These are phyloP conservation scores for Formica selysi DNA, from an alignment of 1,140 invertebrate species.

Conservation along the genomic window DNA sequence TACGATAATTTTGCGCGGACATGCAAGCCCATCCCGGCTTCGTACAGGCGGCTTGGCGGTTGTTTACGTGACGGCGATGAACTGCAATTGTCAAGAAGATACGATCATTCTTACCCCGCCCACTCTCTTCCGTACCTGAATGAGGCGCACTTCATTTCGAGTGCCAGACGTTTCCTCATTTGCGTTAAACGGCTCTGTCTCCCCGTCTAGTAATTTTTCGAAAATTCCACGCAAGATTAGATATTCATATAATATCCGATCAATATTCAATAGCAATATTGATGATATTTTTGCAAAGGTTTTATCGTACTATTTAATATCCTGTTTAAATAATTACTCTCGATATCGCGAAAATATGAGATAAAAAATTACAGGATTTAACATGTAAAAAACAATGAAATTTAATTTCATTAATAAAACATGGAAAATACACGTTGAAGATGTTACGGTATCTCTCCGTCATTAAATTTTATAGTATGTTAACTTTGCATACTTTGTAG, in stretches of 20 bases:
- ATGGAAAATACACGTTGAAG: no score
- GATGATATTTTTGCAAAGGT: slow-evolving; percentile 3
- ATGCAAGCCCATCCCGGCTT: slow-evolving; percentile 54
- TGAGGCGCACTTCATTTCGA: slow-evolving; percentile 32
- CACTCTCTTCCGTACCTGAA: slow-evolving; percentile 23
- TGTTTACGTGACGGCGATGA: slow-evolving; percentile 67
- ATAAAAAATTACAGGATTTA: no score
- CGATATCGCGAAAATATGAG: background rate
- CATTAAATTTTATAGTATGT: no score
- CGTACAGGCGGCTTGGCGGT: slow-evolving; percentile 26
- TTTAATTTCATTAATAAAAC: no score
- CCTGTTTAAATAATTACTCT: background rate
- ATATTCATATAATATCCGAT: slow-evolving; percentile 27
- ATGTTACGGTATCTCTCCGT: no score
- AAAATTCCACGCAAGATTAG: slow-evolving; percentile 25
- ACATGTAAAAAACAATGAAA: no score
- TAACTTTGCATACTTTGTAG: no score
- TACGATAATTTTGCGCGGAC: slow-evolving; percentile 57
- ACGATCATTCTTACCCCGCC: slow-evolving; percentile 54
- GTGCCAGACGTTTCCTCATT: slow-evolving; percentile 46
- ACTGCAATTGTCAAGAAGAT: slow-evolving; percentile 65
- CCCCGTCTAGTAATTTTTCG: slow-evolving; percentile 15
- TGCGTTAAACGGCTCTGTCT: slow-evolving; percentile 33
- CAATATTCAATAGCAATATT: slow-evolving; percentile 36
- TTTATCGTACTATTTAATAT: background rate